Conservation (phyloP, 2,113 vertebrate species). For the Orientallactaga bullata region DNA sequence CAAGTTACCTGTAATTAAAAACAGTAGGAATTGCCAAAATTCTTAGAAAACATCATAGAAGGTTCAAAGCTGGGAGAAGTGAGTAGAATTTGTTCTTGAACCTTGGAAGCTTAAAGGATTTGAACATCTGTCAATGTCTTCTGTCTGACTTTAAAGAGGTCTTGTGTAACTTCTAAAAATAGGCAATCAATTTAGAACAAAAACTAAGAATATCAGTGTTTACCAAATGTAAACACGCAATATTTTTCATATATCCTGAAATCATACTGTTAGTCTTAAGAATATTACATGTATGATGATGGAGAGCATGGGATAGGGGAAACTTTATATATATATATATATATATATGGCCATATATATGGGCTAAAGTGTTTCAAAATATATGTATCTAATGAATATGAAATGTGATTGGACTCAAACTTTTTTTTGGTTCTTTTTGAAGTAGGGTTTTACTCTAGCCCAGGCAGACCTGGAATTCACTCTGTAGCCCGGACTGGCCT, state of each 20-base stretch:
- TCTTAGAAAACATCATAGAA: neutral
- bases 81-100: conserved; percentile 28
- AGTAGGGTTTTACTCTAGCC: too few relatives aligned
- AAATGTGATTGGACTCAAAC: conserved; percentile 7
- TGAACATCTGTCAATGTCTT: conserved; percentile 62
- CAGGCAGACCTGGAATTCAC: too few relatives aligned
- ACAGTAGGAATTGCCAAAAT: conserved; percentile 12
- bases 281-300: neutral
- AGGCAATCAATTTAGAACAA: neutral
- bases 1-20: conserved; percentile 17
- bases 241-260: conserved; percentile 15
- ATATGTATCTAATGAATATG: neutral
- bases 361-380: neutral
- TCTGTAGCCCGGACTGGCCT: too few relatives aligned
- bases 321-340: neutral
- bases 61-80: conserved; percentile 20
- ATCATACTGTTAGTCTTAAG: neutral
- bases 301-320: accelerated
- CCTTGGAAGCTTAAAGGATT: neutral
- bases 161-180: conserved; percentile 16
- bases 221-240: neutral
- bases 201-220: neutral
- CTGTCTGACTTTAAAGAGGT: conserved; percentile 38
- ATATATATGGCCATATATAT: neutral
- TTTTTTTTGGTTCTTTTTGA: too few relatives aligned